Conservation (phyloP, 2,888 invertebrate genomes). For the Priocnemis perturbator region DNA sequence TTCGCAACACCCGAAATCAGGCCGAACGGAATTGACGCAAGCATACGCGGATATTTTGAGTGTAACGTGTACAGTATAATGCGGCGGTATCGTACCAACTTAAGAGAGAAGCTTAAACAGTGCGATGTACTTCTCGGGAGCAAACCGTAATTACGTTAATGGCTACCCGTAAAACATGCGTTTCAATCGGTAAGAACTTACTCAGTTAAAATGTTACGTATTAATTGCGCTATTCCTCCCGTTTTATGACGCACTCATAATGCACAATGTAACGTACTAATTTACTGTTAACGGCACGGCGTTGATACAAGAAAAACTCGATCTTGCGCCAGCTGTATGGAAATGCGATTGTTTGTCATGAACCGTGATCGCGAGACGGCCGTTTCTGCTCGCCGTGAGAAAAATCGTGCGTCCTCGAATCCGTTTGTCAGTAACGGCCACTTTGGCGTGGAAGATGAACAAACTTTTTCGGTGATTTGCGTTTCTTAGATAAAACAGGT, state of each 20-base stretch:
- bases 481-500: no score
- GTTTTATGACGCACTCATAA: slow-evolving; percentile 20
- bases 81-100: neutral
- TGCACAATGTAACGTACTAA: slow-evolving; percentile 12
- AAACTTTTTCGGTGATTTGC: no score
- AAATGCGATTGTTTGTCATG: no score
- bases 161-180: slow-evolving; percentile 38
- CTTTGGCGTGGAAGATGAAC: no score
- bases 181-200: slow-evolving; percentile 32
- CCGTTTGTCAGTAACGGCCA: no score
- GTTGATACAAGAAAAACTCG: no score
- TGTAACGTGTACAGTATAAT: slow-evolving; percentile 6
- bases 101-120: slow-evolving; percentile 24
- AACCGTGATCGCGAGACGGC: no score
- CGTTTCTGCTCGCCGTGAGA: no score
- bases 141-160: slow-evolving; percentile 39
- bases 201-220: slow-evolving; percentile 33
- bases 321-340: no score
- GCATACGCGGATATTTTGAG: neutral
- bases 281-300: neutral
- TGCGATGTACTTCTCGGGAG: slow-evolving; percentile 22
- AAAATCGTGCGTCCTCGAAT: no score
- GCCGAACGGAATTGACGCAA: no score
- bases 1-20: no score
- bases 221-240: slow-evolving; percentile 24